phyloP scores from a whole-genome alignment of 1,140 invertebrate genomes.

The Tetramorium simillimum region DNA sequence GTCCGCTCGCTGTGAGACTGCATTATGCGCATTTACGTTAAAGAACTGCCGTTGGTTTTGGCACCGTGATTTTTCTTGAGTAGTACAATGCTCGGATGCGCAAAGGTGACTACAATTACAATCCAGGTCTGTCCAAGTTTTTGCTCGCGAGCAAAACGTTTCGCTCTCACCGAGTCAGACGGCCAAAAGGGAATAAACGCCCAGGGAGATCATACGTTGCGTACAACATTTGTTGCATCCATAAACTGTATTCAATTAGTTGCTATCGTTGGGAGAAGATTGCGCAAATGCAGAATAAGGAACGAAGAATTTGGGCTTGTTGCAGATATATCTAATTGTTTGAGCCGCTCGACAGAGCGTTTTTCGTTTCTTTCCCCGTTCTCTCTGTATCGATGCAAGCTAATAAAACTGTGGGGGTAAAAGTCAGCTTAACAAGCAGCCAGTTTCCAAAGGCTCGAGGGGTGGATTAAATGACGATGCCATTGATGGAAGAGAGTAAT shows the following conservation, averaged over 20 bases:
- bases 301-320: neutral
- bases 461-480: conserved; percentile 63
- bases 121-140: neutral
- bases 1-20: conserved; percentile 51
- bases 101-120: neutral
- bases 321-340: neutral
- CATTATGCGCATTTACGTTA: conserved; percentile 54
- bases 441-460: conserved; percentile 55
- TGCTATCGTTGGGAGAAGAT: neutral
- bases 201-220: neutral
- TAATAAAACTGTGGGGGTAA: conserved; percentile 54
- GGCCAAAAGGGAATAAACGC: neutral
- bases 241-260: neutral
- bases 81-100: neutral
- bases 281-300: neutral
- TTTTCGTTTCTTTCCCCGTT: neutral
- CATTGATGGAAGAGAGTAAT: conserved; percentile 71
- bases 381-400: neutral
- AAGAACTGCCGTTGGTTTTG: conserved; percentile 64
- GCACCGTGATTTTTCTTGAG: conserved; percentile 10
- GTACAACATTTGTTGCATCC: neutral
- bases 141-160: neutral
- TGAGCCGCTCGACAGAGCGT: too few species aligned
- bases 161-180: neutral
- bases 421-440: conserved; percentile 67